Conservation (phyloP, 2,797 vertebrate species). For the Phataginus tricuspis region DNA sequence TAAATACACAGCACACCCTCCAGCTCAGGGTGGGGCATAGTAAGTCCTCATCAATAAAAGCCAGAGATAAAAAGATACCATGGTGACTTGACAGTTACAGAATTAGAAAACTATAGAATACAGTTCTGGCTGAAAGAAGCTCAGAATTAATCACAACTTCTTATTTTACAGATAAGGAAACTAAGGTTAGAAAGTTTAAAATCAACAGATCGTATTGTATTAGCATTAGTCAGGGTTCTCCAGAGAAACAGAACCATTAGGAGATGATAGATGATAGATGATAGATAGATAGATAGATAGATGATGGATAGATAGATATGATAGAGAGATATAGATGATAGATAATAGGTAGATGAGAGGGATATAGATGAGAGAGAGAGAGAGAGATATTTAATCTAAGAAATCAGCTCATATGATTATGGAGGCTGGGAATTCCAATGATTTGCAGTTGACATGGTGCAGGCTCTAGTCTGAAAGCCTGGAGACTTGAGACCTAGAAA, state of each 20-base stretch:
- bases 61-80: background rate
- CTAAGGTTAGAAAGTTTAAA: background rate
- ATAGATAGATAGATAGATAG: background rate
- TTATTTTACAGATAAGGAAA: background rate
- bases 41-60: background rate
- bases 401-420: background rate
- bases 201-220: background rate
- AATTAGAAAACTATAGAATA: background rate
- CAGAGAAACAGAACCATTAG: background rate
- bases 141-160: background rate
- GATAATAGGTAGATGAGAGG: background rate
- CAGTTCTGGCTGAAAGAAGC: background rate
- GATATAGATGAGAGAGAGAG: background rate
- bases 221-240: background rate
- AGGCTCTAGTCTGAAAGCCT: background rate
- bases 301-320: background rate
- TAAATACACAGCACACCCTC: background rate
- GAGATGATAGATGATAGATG: background rate
- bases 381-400: background rate
- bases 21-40: background rate
- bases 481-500: background rate
- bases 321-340: background rate
- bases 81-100: background rate
- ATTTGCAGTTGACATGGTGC: background rate
- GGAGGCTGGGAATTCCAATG: background rate